Conservation (phyloP, 2,797 vertebrate species). For the Chelon labrosus region DNA sequence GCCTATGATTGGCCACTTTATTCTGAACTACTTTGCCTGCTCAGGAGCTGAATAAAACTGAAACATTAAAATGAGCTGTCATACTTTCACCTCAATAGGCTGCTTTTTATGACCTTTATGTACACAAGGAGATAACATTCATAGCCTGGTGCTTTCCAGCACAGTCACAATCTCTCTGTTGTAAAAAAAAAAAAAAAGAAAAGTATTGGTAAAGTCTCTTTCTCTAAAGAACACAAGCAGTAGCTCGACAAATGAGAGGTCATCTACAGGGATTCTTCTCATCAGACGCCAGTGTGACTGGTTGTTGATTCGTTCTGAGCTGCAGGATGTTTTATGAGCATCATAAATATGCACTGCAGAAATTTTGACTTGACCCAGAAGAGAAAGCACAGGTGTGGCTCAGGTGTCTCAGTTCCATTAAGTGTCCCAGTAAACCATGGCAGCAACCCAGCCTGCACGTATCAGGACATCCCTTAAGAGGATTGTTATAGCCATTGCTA, state of each 20-base stretch:
- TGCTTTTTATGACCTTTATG: not conserved
- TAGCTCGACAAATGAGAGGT: too few species aligned
- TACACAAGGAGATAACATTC: not conserved
- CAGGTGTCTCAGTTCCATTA: too few species aligned
- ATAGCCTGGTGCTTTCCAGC: not conserved
- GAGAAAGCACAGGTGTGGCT: too few species aligned
- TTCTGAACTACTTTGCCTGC: constrained; percentile 2
- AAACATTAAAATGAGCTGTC: not conserved
- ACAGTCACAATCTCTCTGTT: not conserved
- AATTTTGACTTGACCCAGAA: too few species aligned
- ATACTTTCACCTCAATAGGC: not conserved
- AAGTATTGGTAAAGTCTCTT: not conserved
- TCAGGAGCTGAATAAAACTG: not conserved
- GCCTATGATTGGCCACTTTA: not conserved
- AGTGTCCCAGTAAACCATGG: too few species aligned
- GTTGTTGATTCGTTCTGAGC: not conserved
- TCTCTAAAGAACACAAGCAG: not conserved
- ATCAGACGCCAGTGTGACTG: too few species aligned
- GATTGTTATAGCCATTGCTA: too few species aligned
- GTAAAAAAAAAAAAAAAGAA: too few species aligned
- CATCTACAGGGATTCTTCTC: not conserved
- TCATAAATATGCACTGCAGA: not conserved
- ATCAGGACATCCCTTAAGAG: too few species aligned
- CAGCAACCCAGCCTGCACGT: too few species aligned
- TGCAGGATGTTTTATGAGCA: not conserved